phyloP scores from a whole-genome alignment of 2,888 invertebrate genomes.

The Blastobasis lacticolella region DNA sequence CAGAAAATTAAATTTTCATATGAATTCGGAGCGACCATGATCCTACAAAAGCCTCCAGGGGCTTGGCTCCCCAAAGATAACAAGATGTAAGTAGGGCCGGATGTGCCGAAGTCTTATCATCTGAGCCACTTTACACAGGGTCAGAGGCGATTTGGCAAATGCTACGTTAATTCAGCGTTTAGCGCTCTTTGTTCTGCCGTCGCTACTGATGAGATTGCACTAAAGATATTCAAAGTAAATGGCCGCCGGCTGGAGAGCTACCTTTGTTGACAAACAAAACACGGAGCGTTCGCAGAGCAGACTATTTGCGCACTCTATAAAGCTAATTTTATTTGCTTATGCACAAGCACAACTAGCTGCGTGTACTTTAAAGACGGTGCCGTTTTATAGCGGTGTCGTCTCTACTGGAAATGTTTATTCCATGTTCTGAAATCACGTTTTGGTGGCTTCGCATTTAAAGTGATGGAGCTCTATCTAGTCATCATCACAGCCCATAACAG shows the following conservation, averaged over 20 bases:
- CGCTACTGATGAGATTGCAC: conserved; percentile 45
- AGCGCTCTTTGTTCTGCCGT: conserved; percentile 47
- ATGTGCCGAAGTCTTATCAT: conserved; percentile 51
- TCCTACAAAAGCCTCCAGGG: conserved; percentile 59
- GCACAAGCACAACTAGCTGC: conserved; percentile 8
- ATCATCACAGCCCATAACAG: too few species aligned
- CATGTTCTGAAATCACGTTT: too few species aligned
- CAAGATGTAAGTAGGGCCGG: conserved; percentile 55
- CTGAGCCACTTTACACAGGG: conserved; percentile 52
- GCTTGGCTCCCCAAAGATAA: conserved; percentile 52
- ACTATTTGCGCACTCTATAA: conserved; percentile 42
- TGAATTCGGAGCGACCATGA: conserved; percentile 54
- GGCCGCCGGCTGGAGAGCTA: conserved; percentile 30
- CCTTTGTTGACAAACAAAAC: conserved; percentile 47
- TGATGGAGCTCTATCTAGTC: too few species aligned
- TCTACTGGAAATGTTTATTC: too few species aligned
- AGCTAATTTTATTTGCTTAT: conserved; percentile 36
- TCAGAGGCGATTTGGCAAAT: conserved; percentile 54
- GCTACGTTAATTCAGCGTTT: conserved; percentile 58
- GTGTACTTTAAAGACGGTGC: too few species aligned
- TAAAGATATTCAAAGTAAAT: conserved; percentile 58
- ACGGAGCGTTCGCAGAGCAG: conserved; percentile 28
- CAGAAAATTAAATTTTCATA: conserved; percentile 70
- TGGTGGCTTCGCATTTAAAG: too few species aligned
- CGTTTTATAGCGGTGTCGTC: too few species aligned